Evolutionary conservation across 2,797 vertebrate genomes (phyloP).

Genomic region (Manis javanica): DNA sequence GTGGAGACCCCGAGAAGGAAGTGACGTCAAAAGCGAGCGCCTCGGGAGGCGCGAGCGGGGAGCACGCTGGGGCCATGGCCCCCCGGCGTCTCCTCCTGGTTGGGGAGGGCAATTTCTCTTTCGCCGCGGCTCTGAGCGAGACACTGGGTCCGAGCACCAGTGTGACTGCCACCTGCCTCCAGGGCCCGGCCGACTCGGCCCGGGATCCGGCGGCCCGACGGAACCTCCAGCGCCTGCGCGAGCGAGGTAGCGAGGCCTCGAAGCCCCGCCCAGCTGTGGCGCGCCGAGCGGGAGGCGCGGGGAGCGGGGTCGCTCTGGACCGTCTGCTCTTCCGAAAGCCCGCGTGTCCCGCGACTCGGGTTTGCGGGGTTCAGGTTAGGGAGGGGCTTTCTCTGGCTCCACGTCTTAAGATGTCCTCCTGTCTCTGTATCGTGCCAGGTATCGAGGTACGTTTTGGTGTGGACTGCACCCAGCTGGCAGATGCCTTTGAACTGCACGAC

Average conservation of each 20-base stretch:
- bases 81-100: constrained; percentile 89
- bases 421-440: constrained; percentile 84
- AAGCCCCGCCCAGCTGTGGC: neutral
- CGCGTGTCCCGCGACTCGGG: neutral
- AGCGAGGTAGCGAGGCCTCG: constrained; percentile 86
- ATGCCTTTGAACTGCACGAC: constrained; percentile 80
- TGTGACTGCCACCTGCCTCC: constrained; percentile 93
- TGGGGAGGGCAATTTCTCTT: constrained; percentile 98
- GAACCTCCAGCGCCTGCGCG: constrained; percentile 89
- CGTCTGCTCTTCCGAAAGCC: accelerated
- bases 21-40: constrained; percentile 35
- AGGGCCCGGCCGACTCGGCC: constrained; percentile 85
- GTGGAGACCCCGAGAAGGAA: neutral
- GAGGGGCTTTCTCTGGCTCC: neutral
- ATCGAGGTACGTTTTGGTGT: constrained; percentile 91
- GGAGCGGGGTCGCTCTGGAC: accelerated
- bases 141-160: constrained; percentile 53
- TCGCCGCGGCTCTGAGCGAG: constrained; percentile 89
- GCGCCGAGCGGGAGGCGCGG: neutral
- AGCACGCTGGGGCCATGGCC: constrained; percentile 17
- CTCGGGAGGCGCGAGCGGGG: accelerated
- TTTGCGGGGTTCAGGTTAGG: neutral
- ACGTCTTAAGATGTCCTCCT: neutral
- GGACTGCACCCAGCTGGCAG: constrained; percentile 91
- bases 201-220: constrained; percentile 82